Base-by-base conservation (phyloP, 2,888 invertebrate genomes). In the Leucophenga montana region DNA sequence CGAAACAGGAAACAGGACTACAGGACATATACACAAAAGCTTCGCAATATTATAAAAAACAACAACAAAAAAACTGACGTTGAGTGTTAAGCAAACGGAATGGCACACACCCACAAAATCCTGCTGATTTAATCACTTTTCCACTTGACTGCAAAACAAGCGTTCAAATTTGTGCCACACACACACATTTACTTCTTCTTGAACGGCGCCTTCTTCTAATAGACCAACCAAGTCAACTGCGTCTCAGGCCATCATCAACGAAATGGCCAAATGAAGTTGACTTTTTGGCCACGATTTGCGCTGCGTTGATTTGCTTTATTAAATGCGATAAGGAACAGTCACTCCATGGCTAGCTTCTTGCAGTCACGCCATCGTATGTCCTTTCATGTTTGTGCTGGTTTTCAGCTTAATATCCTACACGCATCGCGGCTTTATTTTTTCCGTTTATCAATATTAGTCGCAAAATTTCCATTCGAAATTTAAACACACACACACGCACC, bases 101-200 rank as follows among this genome's bases (percentile, higher is more conserved):
- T 16, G 1, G 18, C 50, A 50, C 50, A n/a, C 33, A 64, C 20
- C 14, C 44, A 62, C 62, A 46, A 64, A 64, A 64, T 64, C 62
- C 48, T 64, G 62, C 62, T 64, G 62, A 64, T 64, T 64, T 64
- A 64, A 64, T 64, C 62, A 64, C 48, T 64, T 64, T 64, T 64
- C 62, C 62, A 64, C 62, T 64, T 64, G 62, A 64, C 62, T 64
- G 62, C 62, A 18, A 22, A 59, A 59, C 22, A 22, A 61, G 48
- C 14, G 62, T 20, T 22, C 46, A n/a, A 62, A 22, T 20, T 39
- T 46, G 44, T 22, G 48, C 13, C 48, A 48, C 48, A 13, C 48
- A 56, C 18, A 18, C 8, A 56, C 56, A 20, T 18, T 11, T 53
- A n/a, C 59, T 59, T 16, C 59, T 33, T 22, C 14, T 56, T 4